Percentiles rank a stretch among this genome's conserved stretches.
These are phyloP conservation scores for Clangula hyemalis DNA, from an alignment of 2,797 vertebrate species.

Conservation along the genomic window DNA sequence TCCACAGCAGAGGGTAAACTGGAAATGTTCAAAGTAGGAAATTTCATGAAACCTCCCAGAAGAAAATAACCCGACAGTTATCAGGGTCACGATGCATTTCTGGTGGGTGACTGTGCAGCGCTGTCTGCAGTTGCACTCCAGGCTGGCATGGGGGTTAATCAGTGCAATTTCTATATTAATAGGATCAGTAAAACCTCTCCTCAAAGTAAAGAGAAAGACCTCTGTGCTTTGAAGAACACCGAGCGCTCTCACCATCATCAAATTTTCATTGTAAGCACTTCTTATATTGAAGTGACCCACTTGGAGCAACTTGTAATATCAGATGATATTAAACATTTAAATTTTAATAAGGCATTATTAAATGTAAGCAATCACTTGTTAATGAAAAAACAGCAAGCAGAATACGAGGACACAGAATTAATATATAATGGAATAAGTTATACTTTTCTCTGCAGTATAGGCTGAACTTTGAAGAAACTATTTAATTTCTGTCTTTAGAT, in stretches of 20 bases:
- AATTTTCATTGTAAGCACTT: not conserved
- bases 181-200: not conserved
- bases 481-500: not conserved
- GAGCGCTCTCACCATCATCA: fast-evolving
- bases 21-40: not conserved
- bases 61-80: not conserved
- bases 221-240: not conserved
- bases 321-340: conserved; percentile 11
- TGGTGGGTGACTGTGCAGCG: not conserved
- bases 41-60: not conserved
- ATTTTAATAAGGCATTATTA: not conserved
- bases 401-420: not conserved
- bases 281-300: not conserved
- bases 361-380: not conserved
- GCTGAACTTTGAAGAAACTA: not conserved
- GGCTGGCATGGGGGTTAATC: not conserved
- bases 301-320: not conserved
- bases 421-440: not conserved
- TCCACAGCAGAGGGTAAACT: not conserved
- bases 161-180: not conserved
- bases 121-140: not conserved
- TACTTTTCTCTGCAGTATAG: not conserved
- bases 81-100: not conserved
- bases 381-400: not conserved
- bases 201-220: not conserved